Evolutionary conservation across 37 sponge, comb jelly and placozoan genomes (phyloP).

Genomic region (Oscarella lobularis): DNA sequence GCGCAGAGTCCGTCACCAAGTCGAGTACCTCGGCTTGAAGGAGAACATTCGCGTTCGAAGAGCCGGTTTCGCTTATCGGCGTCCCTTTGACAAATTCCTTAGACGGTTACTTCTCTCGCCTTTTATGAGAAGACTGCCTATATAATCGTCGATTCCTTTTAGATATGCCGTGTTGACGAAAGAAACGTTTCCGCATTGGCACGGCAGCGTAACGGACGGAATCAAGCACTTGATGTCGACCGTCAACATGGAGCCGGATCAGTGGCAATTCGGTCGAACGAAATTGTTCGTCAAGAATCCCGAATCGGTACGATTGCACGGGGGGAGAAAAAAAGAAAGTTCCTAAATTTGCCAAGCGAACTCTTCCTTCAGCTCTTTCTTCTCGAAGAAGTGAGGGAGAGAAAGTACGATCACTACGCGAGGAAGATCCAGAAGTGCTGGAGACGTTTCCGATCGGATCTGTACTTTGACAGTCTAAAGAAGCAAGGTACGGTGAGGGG

Average conservation of each 20-base stretch:
- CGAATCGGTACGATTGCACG: slow-evolving; percentile 65
- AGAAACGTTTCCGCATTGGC: slow-evolving; percentile 88
- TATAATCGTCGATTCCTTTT: neutral
- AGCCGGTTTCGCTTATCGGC: slow-evolving; percentile 93
- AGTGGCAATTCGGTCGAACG: slow-evolving; percentile 88
- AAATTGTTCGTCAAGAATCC: slow-evolving; percentile 94
- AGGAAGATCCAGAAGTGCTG: slow-evolving; percentile 86
- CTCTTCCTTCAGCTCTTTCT: slow-evolving; percentile 57
- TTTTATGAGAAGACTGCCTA: neutral
- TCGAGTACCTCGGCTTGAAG: slow-evolving; percentile 93
- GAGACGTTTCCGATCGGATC: slow-evolving; percentile 36
- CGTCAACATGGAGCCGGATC: slow-evolving; percentile 92
- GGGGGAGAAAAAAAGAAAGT: neutral
- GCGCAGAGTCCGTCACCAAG: slow-evolving; percentile 89
- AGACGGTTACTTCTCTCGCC: slow-evolving; percentile 27
- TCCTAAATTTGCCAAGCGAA: neutral
- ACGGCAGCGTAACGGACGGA: slow-evolving; percentile 52
- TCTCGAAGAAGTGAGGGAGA: slow-evolving; percentile 87
- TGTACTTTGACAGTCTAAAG: slow-evolving; percentile 67
- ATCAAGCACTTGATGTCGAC: slow-evolving; percentile 74
- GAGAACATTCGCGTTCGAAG: slow-evolving; percentile 94
- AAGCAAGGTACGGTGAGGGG: slow-evolving; percentile 44
- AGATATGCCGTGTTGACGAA: slow-evolving; percentile 79
- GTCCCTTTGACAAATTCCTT: slow-evolving; percentile 88
- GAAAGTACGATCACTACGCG: slow-evolving; percentile 93